Conservation (phyloP, 1,140 invertebrate genomes). For the Araneus ventricosus region DNA sequence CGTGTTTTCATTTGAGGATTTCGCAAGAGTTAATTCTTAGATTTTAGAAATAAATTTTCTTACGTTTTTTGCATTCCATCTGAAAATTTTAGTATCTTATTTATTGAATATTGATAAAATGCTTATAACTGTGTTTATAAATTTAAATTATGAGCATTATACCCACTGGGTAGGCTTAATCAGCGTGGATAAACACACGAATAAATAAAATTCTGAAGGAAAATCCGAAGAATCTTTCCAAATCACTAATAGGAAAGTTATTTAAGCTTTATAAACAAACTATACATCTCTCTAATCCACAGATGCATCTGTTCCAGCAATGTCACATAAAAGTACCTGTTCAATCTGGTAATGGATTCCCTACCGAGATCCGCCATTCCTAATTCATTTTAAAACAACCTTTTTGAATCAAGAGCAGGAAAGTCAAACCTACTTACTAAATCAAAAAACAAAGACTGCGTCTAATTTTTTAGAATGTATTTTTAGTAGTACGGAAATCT, state of each 20-base stretch:
- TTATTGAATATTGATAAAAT: no score
- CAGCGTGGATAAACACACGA: no score
- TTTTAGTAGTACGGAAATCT: neutral
- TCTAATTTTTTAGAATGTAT: slow-evolving; percentile 18
- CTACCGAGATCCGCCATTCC: neutral
- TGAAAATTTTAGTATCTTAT: no score
- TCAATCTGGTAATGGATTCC: neutral
- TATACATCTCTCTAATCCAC: neutral
- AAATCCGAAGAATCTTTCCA: no score
- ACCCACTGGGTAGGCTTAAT: no score
- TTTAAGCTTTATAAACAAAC: neutral
- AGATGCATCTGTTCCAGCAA: neutral
- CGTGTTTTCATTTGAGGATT: no score
- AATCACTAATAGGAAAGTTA: neutral
- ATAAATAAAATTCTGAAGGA: no score
- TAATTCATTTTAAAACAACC: slow-evolving; percentile 8
- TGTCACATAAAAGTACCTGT: neutral
- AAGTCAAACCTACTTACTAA: slow-evolving; percentile 17
- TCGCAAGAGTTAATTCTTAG: no score
- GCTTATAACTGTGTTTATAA: no score
- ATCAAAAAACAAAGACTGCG: neutral
- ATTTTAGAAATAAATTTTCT: no score
- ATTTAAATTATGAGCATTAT: no score
- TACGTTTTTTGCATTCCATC: no score
- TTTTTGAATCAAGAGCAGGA: neutral